Conservation (phyloP, 1,140 invertebrate genomes). For the Delia radicum region DNA sequence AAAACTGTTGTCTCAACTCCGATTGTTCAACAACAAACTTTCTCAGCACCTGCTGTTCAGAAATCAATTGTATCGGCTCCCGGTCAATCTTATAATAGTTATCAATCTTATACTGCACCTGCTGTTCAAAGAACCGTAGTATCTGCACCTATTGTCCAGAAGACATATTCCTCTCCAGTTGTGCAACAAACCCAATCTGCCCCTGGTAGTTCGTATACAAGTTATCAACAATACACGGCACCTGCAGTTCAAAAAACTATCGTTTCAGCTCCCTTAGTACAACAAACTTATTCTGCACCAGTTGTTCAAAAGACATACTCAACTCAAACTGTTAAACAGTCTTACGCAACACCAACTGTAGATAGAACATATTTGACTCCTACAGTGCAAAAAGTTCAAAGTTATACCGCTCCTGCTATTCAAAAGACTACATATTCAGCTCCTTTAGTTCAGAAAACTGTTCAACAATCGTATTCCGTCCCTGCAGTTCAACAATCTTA, state of each 20-base stretch:
- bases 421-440: slow-evolving; percentile 2
- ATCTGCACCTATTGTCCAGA: background rate
- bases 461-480: background rate
- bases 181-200: background rate
- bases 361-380: background rate
- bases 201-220: background rate
- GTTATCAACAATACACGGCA: background rate
- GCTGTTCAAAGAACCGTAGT: background rate
- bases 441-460: background rate
- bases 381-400: too few species aligned
- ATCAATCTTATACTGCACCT: background rate
- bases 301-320: background rate
- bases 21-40: background rate
- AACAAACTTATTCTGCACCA: slow-evolving; percentile 1
- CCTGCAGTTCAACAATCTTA: background rate
- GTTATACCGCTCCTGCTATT: background rate
- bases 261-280: slow-evolving; percentile 10
- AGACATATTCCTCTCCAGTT: background rate
- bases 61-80: background rate
- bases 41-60: background rate
- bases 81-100: background rate
- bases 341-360: background rate
- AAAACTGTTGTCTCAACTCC: background rate
- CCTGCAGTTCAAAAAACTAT: slow-evolving; percentile 29
- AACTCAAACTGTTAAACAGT: background rate